These are phyloP conservation scores for Tinea trinotella DNA, from an alignment of 2,888 invertebrate genomes.

Conservation along the genomic window DNA sequence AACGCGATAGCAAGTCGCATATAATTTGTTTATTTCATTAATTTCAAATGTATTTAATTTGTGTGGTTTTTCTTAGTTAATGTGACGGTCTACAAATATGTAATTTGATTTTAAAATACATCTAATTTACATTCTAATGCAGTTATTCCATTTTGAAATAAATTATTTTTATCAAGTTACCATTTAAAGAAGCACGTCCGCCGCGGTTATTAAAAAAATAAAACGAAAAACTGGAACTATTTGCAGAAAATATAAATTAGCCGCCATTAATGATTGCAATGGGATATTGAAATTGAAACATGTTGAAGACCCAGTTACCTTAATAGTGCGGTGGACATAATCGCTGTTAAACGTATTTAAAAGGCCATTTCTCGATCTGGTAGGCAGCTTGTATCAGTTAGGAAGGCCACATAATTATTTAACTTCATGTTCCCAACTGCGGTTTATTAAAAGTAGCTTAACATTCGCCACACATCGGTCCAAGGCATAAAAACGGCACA, in stretches of 20 bases:
- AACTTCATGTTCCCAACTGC: constrained; percentile 24
- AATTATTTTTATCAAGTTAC: not conserved
- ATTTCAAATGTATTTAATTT: too few species aligned
- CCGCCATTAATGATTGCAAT: not conserved
- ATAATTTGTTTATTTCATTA: too few species aligned
- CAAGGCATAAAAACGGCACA: constrained; percentile 40
- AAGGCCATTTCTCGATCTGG: constrained; percentile 16
- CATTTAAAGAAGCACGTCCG: not conserved
- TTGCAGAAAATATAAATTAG: constrained; percentile 4
- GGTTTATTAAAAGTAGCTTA: constrained; percentile 33
- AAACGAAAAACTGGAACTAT: not conserved
- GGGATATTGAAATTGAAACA: constrained; percentile 11
- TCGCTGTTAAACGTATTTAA: constrained; percentile 10
- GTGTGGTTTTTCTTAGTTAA: too few species aligned
- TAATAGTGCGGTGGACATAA: constrained; percentile 10
- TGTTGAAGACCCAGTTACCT: constrained; percentile 12
- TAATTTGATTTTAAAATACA: too few species aligned
- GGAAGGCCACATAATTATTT: constrained; percentile 14
- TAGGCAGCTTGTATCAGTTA: constrained; percentile 15
- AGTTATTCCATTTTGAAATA: too few species aligned
- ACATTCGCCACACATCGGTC: constrained; percentile 32
- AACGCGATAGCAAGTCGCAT: too few species aligned
- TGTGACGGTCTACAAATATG: too few species aligned
- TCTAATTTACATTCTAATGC: too few species aligned
- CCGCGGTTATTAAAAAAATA: not conserved